Evolutionary conservation across 2,797 vertebrate genomes (phyloP), one percentile per base, ranked within the genome.

Genomic region (Cyclura pinguis): DNA sequence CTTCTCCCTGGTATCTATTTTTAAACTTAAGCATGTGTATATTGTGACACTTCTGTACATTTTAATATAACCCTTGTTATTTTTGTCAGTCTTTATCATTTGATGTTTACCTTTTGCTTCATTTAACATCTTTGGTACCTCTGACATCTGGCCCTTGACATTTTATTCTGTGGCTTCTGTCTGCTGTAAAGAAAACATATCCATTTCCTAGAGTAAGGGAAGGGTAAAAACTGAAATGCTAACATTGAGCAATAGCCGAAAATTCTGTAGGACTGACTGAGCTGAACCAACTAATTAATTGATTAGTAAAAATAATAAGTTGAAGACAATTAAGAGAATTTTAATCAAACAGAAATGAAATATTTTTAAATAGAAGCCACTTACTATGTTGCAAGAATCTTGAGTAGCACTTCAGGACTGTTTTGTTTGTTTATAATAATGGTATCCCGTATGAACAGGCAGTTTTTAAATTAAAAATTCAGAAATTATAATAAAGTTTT

Each of bases 41-140:
- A 0, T 67, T 85, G 57, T 90, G 90, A 74, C 77, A 80, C 87
- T 93, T 95, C 80, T 90, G 90, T 86, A 84, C 83, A 3, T 0
- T 92, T 92, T 38, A 89, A 62, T 22, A 0, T 89, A 85, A 92
- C 47, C 42, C 73, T 18, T 29, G 32, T 88, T 94, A 91, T 92
- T 92, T 82, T 57, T 91, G 35, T 85, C 80, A n/a, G 52, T 64
- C 80, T 94, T 59, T 89, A 82, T 82, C 90, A 86, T 90, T 89
- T 89, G 90, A 0, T 93, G 91, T 55, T 27, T 92, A 0, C 85
- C 83, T 90, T 85, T 93, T 90, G 67, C 88, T 95, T 95, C 89
- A 55, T 93, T 95, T 87, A 95, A 85, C 59, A 27, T 86, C 80
- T 94, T 85, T 85, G 84, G 47, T 91, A 86, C 42, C 38, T 57